A percentile compares a stretch with the other conserved stretches of the same genome.
Conservation (phyloP, 2,888 invertebrate genomes). For the Platycheirus rosarum region DNA sequence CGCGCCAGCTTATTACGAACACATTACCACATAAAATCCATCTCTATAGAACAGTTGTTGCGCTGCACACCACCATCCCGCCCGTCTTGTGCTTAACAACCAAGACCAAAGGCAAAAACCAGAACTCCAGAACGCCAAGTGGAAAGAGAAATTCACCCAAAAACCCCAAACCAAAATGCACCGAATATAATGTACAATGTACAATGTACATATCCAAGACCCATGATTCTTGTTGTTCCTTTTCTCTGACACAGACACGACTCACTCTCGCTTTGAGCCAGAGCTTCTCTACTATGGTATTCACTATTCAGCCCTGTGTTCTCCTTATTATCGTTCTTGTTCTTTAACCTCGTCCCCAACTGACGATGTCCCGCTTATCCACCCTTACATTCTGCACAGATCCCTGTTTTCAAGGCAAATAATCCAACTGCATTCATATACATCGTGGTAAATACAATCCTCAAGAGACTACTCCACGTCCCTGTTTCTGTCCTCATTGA, state of each 20-base stretch:
- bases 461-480: constrained; percentile 7
- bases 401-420: constrained; percentile 58
- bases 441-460: constrained; percentile 70
- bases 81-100: no score
- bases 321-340: constrained; percentile 6
- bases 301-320: constrained; percentile 12
- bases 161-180: constrained; percentile 66
- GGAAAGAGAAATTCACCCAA: constrained; percentile 72
- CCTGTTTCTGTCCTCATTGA: constrained; percentile 10
- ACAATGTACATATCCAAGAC: constrained; percentile 35
- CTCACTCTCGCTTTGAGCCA: constrained; percentile 71
- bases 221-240: constrained; percentile 55
- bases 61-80: constrained; percentile 13
- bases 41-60: constrained; percentile 8
- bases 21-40: constrained; percentile 47
- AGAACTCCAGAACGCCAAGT: constrained; percentile 22
- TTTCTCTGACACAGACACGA: constrained; percentile 60
- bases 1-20: constrained; percentile 64
- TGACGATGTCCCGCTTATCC: neutral
- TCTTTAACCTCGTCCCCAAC: constrained; percentile 7
- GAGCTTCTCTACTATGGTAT: constrained; percentile 36
- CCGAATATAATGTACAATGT: neutral
- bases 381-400: constrained; percentile 42
- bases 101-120: constrained; percentile 11
- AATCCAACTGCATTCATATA: constrained; percentile 63